Evolutionary conservation across 1,140 invertebrate species (phyloP), one percentile per base, ranked within the genome.

Genomic region (Ylistrum balloti): DNA sequence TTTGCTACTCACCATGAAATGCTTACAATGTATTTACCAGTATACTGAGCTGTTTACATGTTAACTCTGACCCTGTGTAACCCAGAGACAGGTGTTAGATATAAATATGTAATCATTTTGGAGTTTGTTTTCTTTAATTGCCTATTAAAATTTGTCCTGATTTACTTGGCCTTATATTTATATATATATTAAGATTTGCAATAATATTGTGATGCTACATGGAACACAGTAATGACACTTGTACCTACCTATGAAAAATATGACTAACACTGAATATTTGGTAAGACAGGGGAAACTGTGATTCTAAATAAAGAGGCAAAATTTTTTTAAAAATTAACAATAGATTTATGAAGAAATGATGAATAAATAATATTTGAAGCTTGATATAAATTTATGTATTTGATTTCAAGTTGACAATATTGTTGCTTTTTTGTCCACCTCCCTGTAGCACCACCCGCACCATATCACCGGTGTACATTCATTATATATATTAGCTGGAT

Each of bases 281-380:
- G n/a, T n/a, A n/a, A n/a, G n/a, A n/a, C n/a, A n/a, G n/a, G n/a
- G n/a, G n/a, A n/a, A n/a, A n/a, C n/a, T n/a, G n/a, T n/a, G n/a
- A n/a, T n/a, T n/a, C n/a, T n/a, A n/a, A n/a, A n/a, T n/a, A n/a
- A n/a, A n/a, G n/a, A 9, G 10, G 0, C 41, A 17, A 13, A 45
- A 45, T 15, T 38, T 7, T 13, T 7, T 38, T 38, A 38, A 13
- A 38, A 38, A 38, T 38, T 7, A 38, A 38, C 5, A 38, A 5
- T 7, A 38, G 5, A 38, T 38, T 38, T 5, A 38, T 38, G 35
- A 38, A 38, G 5, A 38, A 38, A 90, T 86, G 86, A 38, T 87
- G 89, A 90, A 45, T 86, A 86, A n/a, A n/a, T n/a, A n/a, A n/a
- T 87, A 87, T 87, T 56, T 87, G 86, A 48, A 87, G 86, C 56